Conservation (phyloP, 2,888 invertebrate genomes). For the Balanococcus diminutus region DNA sequence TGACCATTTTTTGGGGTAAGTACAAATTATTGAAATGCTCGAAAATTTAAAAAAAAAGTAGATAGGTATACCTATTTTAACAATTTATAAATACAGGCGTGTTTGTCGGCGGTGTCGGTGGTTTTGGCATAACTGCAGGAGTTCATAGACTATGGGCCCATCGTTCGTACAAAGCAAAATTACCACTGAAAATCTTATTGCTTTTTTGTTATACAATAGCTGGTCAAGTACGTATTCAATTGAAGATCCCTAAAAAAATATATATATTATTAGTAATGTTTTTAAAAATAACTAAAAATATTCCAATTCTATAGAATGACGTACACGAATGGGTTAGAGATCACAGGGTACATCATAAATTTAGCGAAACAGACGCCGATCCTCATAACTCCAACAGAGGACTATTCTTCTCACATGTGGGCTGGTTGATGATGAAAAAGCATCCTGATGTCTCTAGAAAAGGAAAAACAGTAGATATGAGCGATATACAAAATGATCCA, state of each 20-base stretch:
- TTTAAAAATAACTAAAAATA: neutral
- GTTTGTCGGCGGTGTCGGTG: slow-evolving; percentile 75
- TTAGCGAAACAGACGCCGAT: slow-evolving; percentile 78
- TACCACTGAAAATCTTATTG: slow-evolving; percentile 82
- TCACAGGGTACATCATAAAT: slow-evolving; percentile 78
- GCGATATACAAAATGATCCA: slow-evolving; percentile 78
- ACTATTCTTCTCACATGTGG: slow-evolving; percentile 91
- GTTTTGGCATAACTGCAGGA: slow-evolving; percentile 97
- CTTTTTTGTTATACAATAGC: slow-evolving; percentile 71
- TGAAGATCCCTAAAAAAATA: neutral
- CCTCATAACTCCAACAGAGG: slow-evolving; percentile 82
- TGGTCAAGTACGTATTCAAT: slow-evolving; percentile 72
- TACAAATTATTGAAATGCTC: neutral
- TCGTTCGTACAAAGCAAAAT: slow-evolving; percentile 91
- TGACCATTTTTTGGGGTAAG: slow-evolving; percentile 57
- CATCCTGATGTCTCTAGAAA: slow-evolving; percentile 82
- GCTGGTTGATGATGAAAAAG: slow-evolving; percentile 90
- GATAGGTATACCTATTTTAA: neutral
- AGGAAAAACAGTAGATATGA: slow-evolving; percentile 81
- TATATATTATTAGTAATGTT: neutral
- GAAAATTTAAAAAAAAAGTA: neutral
- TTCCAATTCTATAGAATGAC: slow-evolving; percentile 17
- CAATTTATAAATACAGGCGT: slow-evolving; percentile 45
- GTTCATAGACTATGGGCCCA: slow-evolving; percentile 97
- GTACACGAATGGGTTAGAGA: slow-evolving; percentile 73